Evolutionary conservation across 2,888 invertebrate genomes (phyloP).

Genomic region (Folsomia manolachei): DNA sequence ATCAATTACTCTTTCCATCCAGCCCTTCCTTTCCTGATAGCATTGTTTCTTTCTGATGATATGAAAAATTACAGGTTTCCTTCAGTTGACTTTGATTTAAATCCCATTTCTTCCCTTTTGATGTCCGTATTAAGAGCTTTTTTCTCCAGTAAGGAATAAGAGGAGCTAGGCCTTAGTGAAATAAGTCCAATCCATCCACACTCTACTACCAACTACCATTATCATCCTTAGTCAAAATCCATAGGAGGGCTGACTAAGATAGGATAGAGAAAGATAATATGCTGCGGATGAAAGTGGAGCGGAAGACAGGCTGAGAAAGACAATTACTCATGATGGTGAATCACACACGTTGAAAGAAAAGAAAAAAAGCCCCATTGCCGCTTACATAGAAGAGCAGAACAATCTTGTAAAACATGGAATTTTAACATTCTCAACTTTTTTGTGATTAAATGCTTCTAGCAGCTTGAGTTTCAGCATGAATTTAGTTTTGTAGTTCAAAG

Average conservation of each 20-base stretch:
- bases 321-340: not conserved
- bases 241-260: not conserved
- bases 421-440: not conserved
- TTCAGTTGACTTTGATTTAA: conserved; percentile 22
- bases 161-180: too few relatives aligned
- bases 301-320: not conserved
- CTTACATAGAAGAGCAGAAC: too few relatives aligned
- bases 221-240: not conserved
- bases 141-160: not conserved
- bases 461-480: too few relatives aligned
- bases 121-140: conserved; percentile 19
- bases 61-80: conserved; percentile 24
- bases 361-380: too few relatives aligned
- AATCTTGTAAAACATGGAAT: not conserved
- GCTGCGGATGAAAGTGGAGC: not conserved
- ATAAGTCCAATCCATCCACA: not conserved
- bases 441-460: not conserved
- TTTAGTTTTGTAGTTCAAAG: too few relatives aligned
- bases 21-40: not conserved
- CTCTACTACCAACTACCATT: too few relatives aligned
- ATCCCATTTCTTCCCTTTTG: conserved; percentile 22
- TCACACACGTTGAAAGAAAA: not conserved
- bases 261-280: not conserved
- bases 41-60: conserved; percentile 21
- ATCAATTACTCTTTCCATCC: conserved; percentile 17